phyloP scores from a whole-genome alignment of 2,113 vertebrate species.

The Saccopteryx bilineata region DNA sequence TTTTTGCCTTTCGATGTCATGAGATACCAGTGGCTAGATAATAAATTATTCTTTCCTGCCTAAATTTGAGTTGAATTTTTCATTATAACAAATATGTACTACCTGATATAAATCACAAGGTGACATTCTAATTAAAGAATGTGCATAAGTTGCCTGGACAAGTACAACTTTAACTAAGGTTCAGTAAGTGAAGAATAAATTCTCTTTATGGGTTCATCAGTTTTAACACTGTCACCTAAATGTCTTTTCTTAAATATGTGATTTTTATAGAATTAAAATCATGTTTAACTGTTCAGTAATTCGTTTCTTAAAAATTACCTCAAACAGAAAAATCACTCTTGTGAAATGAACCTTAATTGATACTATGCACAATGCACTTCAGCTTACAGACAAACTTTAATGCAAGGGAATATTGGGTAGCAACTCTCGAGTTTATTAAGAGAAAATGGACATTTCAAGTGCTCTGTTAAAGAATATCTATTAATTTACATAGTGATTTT shows the following conservation, averaged over 20 bases:
- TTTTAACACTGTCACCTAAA: background rate
- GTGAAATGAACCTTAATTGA: background rate
- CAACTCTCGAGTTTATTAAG: background rate
- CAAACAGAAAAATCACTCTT: background rate
- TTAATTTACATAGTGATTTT: background rate
- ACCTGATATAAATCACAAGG: conserved; percentile 35
- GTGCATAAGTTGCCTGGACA: background rate
- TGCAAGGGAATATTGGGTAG: background rate
- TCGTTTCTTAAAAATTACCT: conserved; percentile 19
- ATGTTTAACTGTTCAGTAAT: background rate
- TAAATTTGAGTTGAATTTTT: background rate
- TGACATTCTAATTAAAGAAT: conserved; percentile 8
- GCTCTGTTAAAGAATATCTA: background rate
- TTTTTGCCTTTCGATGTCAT: background rate
- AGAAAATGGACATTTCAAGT: background rate
- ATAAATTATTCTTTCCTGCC: background rate
- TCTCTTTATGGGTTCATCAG: background rate
- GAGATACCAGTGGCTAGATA: background rate
- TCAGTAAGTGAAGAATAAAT: conserved; percentile 2
- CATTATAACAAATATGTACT: background rate
- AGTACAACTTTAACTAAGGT: background rate
- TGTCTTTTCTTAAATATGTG: conserved; percentile 18
- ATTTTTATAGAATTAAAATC: conserved; percentile 42
- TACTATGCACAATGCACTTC: background rate
- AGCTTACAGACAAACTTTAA: background rate